Evolutionary conservation across 2,888 invertebrate species (phyloP), one percentile per base, ranked within the genome.

Genomic region (Tipula helvola): DNA sequence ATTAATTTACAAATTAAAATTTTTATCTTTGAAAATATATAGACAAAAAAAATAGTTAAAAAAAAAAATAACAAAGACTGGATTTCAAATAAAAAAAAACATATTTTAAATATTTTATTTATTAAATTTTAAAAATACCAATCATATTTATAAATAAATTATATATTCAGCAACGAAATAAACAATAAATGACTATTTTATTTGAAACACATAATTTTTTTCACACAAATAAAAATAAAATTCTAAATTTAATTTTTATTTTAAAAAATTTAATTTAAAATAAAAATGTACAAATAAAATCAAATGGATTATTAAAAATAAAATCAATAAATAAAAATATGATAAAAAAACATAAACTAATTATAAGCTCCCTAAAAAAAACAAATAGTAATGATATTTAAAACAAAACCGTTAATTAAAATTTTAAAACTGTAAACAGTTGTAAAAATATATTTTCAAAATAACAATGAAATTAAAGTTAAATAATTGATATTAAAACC

Each of bases 81-180:
- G 71, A 71, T 28, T 71, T 71, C 71, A 71, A 71, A 71, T 57
- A 57, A 71, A 71, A 71, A 52, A 71, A 71, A 71, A 28, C 28
- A 71, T 71, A 71, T 71, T 71, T 71, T 71, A 71, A 71, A 71
- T 71, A 71, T 71, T 71, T 71, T 71, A 71, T 71, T 71, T 71
- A 28, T 28, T 71, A 71, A 71, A 71, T 71, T 71, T 71, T 71
- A 28, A 28, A 28, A 71, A 71, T 71, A 71, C 71, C 18, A 71
- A 71, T 71, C 71, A 71, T 71, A 71, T 71, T 71, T 71, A 71
- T 71, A 71, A 71, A 71, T 28, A 71, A 71, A 28, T 71, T 71
- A 71, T 71, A 71, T 71, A 28, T 71, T 71, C 71, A 71, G 71
- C 71, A 71, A 71, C 71, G 71, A 71, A 71, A 71, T 71, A 71